phyloP scores from a whole-genome alignment of 2,888 invertebrate species.

The Icerya purchasi region DNA sequence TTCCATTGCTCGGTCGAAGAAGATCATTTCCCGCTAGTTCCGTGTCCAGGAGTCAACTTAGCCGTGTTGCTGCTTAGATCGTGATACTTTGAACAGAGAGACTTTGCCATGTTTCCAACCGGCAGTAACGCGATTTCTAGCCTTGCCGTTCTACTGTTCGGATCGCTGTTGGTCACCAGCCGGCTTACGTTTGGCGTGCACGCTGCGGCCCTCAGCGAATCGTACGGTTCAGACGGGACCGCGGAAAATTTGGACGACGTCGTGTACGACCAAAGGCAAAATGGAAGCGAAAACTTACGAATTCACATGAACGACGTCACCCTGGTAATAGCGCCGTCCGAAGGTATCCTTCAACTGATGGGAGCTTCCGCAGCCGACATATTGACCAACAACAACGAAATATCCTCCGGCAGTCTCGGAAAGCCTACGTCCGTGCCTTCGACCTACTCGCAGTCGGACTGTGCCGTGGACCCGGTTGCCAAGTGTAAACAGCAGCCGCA shows the following conservation, averaged over 20 bases:
- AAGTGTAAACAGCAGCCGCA: conserved; percentile 14
- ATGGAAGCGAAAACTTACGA: conserved; percentile 51
- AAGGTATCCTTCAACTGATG: conserved; percentile 30
- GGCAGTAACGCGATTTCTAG: too few relatives aligned
- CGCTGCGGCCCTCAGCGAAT: background rate
- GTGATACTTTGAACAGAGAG: too few relatives aligned
- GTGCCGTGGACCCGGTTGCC: conserved; percentile 5
- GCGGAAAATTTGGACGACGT: conserved; percentile 13
- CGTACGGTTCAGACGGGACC: background rate
- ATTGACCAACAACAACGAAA: conserved; percentile 12
- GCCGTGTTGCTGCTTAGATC: too few relatives aligned
- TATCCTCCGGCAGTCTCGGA: conserved; percentile 2
- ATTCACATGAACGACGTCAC: conserved; percentile 46
- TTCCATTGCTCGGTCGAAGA: too few relatives aligned
- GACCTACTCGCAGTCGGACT: conserved; percentile 4
- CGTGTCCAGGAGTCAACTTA: too few relatives aligned
- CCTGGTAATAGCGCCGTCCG: conserved; percentile 40
- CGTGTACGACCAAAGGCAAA: conserved; percentile 50
- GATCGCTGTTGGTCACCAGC: too few relatives aligned
- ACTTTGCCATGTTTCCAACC: too few relatives aligned
- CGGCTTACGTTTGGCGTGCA: too few relatives aligned
- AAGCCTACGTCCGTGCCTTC: background rate
- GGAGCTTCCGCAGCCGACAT: conserved; percentile 27
- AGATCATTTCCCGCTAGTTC: too few relatives aligned
- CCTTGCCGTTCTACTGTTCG: too few relatives aligned